A percentile compares a stretch with the other conserved stretches of the same genome.
These are phyloP conservation scores for Maccullochella peelii DNA, from an alignment of 2,113 vertebrate species.

Conservation along the genomic window DNA sequence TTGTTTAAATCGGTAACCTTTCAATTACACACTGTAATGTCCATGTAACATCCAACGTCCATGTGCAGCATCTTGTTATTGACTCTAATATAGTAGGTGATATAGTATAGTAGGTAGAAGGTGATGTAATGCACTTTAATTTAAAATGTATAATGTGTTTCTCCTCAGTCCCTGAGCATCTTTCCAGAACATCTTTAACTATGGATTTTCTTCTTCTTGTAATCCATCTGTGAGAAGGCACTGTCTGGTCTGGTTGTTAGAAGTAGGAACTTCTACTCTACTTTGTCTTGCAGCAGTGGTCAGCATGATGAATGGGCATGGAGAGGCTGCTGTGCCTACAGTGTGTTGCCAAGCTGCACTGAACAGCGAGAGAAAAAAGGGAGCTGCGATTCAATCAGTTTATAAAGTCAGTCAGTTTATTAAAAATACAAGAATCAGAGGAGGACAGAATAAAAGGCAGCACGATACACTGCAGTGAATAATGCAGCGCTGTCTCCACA, in stretches of 20 bases:
- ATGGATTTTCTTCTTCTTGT: neutral
- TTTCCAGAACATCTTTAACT: neutral
- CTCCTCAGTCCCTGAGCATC: neutral
- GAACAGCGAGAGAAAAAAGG: neutral
- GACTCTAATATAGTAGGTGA: neutral
- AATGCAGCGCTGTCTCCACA: constrained; percentile 1
- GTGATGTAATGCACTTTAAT: neutral
- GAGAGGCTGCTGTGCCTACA: neutral
- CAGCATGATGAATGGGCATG: neutral
- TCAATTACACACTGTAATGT: too few species aligned
- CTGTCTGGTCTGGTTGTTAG: neutral
- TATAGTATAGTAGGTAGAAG: too few species aligned
- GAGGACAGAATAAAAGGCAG: neutral
- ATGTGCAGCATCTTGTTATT: too few species aligned
- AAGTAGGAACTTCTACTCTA: neutral
- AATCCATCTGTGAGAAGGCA: neutral
- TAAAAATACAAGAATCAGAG: neutral
- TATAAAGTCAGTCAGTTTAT: neutral
- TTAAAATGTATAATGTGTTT: neutral
- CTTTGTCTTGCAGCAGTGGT: neutral
- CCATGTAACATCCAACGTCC: too few species aligned
- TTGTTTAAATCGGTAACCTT: too few species aligned
- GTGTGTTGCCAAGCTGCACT: too few species aligned
- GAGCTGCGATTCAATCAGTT: neutral
- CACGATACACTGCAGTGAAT: neutral